Base-by-base conservation (phyloP, 2,888 invertebrate species). In the Monochamus alternatus region DNA sequence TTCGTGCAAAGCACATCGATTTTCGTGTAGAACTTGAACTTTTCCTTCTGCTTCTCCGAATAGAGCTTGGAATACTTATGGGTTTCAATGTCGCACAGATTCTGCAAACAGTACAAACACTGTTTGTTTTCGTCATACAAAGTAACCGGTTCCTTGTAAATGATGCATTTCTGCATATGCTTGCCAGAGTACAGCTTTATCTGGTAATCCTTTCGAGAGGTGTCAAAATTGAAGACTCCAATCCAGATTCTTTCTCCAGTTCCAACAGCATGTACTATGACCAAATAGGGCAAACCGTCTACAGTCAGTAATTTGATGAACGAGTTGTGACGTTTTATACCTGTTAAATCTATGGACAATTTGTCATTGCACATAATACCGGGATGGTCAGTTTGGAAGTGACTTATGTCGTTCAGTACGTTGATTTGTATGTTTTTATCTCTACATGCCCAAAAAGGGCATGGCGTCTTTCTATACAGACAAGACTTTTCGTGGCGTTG, bases 401-500 rank as follows among this genome's bases (percentile, higher is more conserved):
- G 80, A 52, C 75, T 72, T 2, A 73, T 63, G 55, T 80, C 79
- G 58, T 63, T 78, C 12, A 60, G 58, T 12, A 79, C 67, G 22
- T 55, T 67, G 43, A 80, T 77, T 9, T 63, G 55, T 10, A 80
- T 74, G 52, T 78, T 60, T 47, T 79, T 80, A 12, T 79, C 80
- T 70, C 80, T 73, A 70, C 80, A 80, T 30, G 78, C 75, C 76
- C 79, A 80, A 38, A 80, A 80, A 4, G 80, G 80, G 22, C 80
- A 80, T 4, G 69, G 31, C 14, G 79, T 78, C 12, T 73, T 72
- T 30, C 80, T 66, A 58, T 73, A 60, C 22, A 62, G 70, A 65
- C 80, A 80, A 8, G 80, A 78, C 59, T 64, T 77, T 51, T 80
- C 80, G 70, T 80, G 80, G 3, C 66, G 69, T 9, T 70, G 73